Evolutionary conservation across 2,888 invertebrate genomes (phyloP), one percentile per base, ranked within the genome.

Genomic region (Zygaena filipendulae): DNA sequence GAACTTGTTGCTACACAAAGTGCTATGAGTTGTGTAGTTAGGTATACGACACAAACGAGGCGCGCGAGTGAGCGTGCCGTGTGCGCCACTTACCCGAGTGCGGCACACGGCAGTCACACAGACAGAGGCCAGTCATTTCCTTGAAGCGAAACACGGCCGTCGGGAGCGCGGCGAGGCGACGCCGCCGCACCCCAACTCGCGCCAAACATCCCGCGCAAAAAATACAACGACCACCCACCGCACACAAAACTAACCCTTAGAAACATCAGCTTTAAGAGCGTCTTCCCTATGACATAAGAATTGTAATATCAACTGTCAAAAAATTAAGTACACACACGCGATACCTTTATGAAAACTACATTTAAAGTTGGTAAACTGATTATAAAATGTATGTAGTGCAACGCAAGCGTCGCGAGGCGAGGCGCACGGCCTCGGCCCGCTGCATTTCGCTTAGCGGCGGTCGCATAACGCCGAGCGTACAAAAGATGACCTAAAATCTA

Each of bases 231-330:
- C 35, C 40, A 25, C 34, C 38, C 21, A 33, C 35, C 39, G 36
- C 66, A 63, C 38, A 54, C 59, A 40, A 71, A 67, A 60, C 47
- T 69, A 63, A 66, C 60, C 70, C 70, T 57, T 79, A 72, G 40
- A 13, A 28, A 30, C 2, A 36, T 22, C 10, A 2, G 5, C 34
- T 42, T n/a, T 72, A 80, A 63, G 72, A 64, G 52, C 51, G 47
- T 72, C 51, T 62, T 59, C 69, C 42, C 64, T 52, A 54, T 68
- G 62, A 39, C 48, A 38, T 30, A 11, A 27, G 34, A 37, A 50
- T 58, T 62, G 59, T 47, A 68, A 75, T 80, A 71, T 72, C 77
- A 81, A 81, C 81, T 81, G 81, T 81, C 81, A 81, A 81, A 79
- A n/a, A 79, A 79, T 74, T 70, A 74, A 68, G 68, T 60, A 59